Evolutionary conservation across 2,888 invertebrate species (phyloP), one percentile per base, ranked within the genome.

Genomic region (Parapristionchus giblindavisi): DNA sequence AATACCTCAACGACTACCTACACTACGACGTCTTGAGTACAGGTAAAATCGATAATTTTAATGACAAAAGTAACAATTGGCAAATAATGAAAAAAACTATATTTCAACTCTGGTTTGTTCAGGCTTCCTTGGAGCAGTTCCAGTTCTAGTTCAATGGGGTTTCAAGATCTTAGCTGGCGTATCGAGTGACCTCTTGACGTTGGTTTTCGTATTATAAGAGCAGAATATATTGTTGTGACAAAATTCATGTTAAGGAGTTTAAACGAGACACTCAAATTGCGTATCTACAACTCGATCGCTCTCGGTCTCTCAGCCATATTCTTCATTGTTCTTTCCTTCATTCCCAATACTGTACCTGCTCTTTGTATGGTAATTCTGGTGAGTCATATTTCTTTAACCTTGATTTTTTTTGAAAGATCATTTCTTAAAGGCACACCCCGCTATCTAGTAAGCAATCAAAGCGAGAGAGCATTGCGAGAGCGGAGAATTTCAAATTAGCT

Each of bases 1-100:
- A 81, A 38, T 81, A 81, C 40, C 79, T 81, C 79, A 81, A 81
- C 36, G 75, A 81, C 51, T 81, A 81, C 71, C 43, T 81, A 32
- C 27, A 81, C 61, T 81, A 77, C 61, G 79, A 81, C 68, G 78
- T 81, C 1, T 36, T 81, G 21, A 77, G 76, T 14, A 78, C 81
- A 14, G 78, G 78, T 78, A 1, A 54, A 65, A 0, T n/a, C 29
- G 8, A 14, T 14, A 14, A 14, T 54, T n/a, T 14, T 48, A 48
- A 48, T 11, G 21, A 14, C 21, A 48, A 48, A 48, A 48, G 11
- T 48, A 14, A 48, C 21, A n/a, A 34, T 17, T 34, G 14, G 34
- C 5, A 8, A 3, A 34, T 21, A 8, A 34, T 3, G 6, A 60
- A 43, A 17, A 17, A 14, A 14, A 43, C 17, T 8, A 17, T 43